These are phyloP conservation scores for Scleropages formosus DNA, from an alignment of 2,797 vertebrate species.

Conservation along the genomic window DNA sequence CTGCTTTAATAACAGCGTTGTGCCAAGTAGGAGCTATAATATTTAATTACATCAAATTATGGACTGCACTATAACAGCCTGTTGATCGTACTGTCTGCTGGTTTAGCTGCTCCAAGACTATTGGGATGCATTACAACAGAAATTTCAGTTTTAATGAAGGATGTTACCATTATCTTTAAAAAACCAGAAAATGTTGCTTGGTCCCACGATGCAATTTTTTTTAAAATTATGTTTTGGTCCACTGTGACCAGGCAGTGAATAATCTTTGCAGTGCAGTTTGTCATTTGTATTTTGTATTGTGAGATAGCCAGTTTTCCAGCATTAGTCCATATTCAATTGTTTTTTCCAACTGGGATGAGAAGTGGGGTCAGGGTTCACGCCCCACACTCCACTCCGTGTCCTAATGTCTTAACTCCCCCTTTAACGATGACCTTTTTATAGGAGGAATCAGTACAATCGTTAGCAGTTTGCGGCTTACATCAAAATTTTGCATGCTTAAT, in stretches of 20 bases:
- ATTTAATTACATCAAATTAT: not conserved
- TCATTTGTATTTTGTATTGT: not conserved
- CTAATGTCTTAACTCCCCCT: no score
- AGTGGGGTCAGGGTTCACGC: no score
- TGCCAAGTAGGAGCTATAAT: no score
- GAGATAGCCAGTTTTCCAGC: no score
- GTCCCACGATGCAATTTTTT: not conserved
- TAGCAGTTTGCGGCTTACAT: no score
- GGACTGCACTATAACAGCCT: constrained; percentile 14
- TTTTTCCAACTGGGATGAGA: no score
- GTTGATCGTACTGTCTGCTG: constrained; percentile 25
- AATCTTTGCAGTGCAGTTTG: not conserved
- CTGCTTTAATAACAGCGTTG: no score
- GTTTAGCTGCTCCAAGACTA: constrained; percentile 18
- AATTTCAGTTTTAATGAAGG: constrained; percentile 4
- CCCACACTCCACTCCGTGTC: no score
- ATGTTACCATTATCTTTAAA: not conserved
- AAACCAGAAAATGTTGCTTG: constrained; percentile 5
- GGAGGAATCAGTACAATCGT: no score
- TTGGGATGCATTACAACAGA: constrained; percentile 31
- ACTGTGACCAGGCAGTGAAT: not conserved
- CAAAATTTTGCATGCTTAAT: no score
- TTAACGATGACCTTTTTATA: no score
- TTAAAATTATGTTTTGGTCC: not conserved
- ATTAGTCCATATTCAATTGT: no score